Conservation (phyloP, 2,888 invertebrate species). For the Callimorpha dominula region DNA sequence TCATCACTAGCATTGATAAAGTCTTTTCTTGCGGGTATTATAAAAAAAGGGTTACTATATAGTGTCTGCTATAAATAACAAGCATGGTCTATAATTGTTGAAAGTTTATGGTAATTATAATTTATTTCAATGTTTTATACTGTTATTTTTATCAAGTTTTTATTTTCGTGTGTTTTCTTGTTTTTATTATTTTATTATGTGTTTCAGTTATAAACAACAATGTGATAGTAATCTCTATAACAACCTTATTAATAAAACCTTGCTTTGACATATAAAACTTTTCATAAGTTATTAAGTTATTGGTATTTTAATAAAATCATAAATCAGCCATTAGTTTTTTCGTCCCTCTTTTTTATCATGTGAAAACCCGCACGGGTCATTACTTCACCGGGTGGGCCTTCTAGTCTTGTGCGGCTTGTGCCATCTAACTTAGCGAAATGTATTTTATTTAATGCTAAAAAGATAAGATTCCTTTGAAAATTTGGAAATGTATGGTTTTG, state of each 20-base stretch:
- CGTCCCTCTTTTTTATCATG: neutral
- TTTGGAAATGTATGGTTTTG: no score
- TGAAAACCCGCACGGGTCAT: neutral
- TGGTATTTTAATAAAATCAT: constrained; percentile 6
- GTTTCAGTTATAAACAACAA: constrained; percentile 31
- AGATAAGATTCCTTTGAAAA: no score
- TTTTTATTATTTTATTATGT: constrained; percentile 20
- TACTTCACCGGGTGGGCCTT: no score
- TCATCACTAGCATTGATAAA: neutral
- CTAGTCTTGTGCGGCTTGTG: no score
- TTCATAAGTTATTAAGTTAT: constrained; percentile 8
- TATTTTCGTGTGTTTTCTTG: constrained; percentile 36
- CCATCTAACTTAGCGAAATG: no score
- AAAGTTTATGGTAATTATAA: constrained; percentile 17
- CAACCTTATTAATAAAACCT: constrained; percentile 12
- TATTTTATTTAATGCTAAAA: no score
- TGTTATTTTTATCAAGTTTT: constrained; percentile 37
- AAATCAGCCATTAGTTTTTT: neutral
- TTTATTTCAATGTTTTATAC: constrained; percentile 19
- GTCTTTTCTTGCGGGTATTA: neutral
- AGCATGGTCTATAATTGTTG: constrained; percentile 9
- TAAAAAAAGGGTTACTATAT: neutral
- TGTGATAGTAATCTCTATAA: constrained; percentile 30
- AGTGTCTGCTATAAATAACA: neutral
- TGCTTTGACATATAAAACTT: constrained; percentile 12